Percentiles rank a stretch among this genome's conserved stretches.
Conservation (phyloP, 1,140 invertebrate genomes). For the Orchestia grillus region DNA sequence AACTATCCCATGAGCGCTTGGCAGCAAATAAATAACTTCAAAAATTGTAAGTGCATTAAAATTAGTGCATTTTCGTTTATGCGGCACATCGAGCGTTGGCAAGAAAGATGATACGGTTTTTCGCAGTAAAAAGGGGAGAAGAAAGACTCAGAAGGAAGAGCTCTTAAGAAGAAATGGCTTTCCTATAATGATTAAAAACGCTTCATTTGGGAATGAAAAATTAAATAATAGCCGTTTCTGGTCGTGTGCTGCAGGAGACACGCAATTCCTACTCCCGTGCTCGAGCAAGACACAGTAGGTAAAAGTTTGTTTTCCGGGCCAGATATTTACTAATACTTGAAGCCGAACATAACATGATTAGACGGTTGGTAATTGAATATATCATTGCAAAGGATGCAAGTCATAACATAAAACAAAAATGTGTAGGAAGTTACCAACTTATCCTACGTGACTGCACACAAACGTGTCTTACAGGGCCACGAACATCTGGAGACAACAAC, state of each 20-base stretch:
- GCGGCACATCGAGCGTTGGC: not conserved
- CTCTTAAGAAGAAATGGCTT: not conserved
- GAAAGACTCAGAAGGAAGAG: not conserved
- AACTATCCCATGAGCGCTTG: not conserved
- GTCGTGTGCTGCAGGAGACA: not conserved
- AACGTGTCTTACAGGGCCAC: no score
- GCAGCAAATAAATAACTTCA: no score
- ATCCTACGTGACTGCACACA: no score
- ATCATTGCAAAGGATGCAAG: not conserved
- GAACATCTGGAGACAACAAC: not conserved
- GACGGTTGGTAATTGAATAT: not conserved
- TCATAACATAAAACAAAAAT: not conserved
- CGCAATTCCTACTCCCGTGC: not conserved
- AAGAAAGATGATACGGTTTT: not conserved
- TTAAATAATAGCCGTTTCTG: not conserved
- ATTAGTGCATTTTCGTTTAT: not conserved
- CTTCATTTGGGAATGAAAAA: not conserved
- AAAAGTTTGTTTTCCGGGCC: not conserved
- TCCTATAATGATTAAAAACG: not conserved
- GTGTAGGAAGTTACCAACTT: not conserved
- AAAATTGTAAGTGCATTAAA: not conserved
- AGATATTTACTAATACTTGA: not conserved
- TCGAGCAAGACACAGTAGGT: not conserved
- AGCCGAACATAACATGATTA: not conserved
- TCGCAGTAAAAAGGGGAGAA: no score